phyloP scores from a whole-genome alignment of 2,113 vertebrate genomes.

The Silurus glanis region DNA sequence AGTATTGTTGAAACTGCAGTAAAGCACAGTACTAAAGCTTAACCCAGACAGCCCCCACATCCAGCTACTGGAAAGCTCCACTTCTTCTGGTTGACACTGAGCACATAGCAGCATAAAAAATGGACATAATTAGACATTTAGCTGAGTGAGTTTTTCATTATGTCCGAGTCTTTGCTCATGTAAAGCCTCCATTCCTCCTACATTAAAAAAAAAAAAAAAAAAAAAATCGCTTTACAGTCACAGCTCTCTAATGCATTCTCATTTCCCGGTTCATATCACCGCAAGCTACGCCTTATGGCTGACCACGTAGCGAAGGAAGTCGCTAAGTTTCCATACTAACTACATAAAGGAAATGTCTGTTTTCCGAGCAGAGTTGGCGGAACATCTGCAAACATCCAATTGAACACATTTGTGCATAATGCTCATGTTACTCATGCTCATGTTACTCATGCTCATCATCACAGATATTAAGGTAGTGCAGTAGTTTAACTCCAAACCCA shows the following conservation, averaged over 20 bases:
- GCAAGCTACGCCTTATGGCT: conserved; percentile 25
- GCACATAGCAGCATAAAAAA: conserved; percentile 44
- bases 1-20: conserved; percentile 27
- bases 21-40: conserved; percentile 30
- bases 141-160: conserved; percentile 59
- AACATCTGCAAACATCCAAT: conserved; percentile 34
- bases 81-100: conserved; percentile 27
- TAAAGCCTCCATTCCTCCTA: conserved; percentile 44
- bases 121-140: conserved; percentile 59
- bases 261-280: conserved; percentile 32
- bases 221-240: conserved; percentile 45
- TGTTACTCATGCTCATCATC: conserved; percentile 27
- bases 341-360: conserved; percentile 23
- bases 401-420: conserved; percentile 27
- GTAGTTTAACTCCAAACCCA: conserved; percentile 25
- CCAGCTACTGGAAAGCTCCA: conserved; percentile 40
- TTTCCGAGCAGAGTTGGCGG: conserved; percentile 31
- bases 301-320: conserved; percentile 36
- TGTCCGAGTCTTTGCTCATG: conserved; percentile 50
- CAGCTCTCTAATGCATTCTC: conserved; percentile 36
- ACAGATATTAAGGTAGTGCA: conserved; percentile 11
- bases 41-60: conserved; percentile 24
- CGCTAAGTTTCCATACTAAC: conserved; percentile 21
- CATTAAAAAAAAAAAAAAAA: background rate
- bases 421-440: background rate